These are phyloP conservation scores for Ivindomyrus marchei DNA, from an alignment of 2,113 vertebrate species.

Conservation along the genomic window DNA sequence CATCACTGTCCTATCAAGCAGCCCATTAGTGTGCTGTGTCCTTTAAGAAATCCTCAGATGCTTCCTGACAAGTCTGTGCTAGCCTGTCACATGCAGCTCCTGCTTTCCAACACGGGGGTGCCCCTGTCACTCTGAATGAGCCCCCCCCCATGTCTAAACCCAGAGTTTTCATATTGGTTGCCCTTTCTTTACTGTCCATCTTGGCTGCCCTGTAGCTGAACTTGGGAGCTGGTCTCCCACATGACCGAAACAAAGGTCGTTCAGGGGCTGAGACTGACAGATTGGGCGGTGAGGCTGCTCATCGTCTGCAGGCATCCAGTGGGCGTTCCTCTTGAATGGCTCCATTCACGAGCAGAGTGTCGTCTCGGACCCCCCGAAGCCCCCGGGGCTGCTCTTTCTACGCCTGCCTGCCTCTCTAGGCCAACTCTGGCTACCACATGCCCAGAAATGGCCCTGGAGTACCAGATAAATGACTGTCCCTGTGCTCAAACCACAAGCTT, in stretches of 20 bases:
- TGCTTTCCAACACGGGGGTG: not conserved
- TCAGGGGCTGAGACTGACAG: not conserved
- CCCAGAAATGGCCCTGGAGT: not conserved
- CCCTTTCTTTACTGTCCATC: not conserved
- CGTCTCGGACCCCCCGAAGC: not conserved
- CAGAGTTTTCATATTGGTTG: not conserved
- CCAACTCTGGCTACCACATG: not conserved
- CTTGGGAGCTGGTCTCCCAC: not conserved
- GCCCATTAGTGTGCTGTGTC: not conserved
- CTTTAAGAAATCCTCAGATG: not conserved
- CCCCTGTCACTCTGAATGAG: not conserved
- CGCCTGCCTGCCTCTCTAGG: not conserved
- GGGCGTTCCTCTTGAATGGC: not conserved
- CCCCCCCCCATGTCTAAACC: not conserved
- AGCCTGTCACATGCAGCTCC: not conserved
- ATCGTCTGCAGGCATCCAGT: not conserved
- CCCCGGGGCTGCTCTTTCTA: not conserved
- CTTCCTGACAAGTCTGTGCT: not conserved
- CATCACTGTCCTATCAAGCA: not conserved
- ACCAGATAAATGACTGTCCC: not conserved
- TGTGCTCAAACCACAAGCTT: not conserved
- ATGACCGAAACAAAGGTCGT: not conserved
- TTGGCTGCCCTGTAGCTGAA: not conserved
- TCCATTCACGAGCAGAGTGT: not conserved
- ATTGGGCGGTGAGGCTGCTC: too few relatives aligned